Base-by-base conservation (phyloP, 2,113 vertebrate genomes). In the Pogonocichla stellata region DNA sequence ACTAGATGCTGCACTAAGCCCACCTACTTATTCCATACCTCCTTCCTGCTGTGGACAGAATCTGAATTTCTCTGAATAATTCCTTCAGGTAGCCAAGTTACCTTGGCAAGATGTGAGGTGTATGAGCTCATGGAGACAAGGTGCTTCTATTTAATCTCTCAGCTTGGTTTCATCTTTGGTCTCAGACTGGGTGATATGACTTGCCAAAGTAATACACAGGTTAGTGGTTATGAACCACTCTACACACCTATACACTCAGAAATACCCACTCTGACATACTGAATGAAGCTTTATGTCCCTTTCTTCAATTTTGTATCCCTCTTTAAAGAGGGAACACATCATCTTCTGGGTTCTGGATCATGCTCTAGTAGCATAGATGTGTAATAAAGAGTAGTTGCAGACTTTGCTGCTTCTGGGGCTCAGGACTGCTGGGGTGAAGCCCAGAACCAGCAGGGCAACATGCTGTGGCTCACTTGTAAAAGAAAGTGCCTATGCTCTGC, bases 1-100 rank as follows among this genome's bases (percentile, higher is more conserved):
- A 96, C 96, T 97, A 97, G 96, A 96, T 97, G 96, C 72, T 96
- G 95, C 95, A 96, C 94, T 96, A 97, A 93, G 36, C 56, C 95
- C 95, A 95, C 93, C 93, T 94, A 84, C 95, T 83, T 94, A 86
- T 87, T 83, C 54, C 47, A 19, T 34, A 34, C 10, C 19, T 64
- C 19, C 54, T 36, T n/a, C 45, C 60, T 71, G 47, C 45, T 34
- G 70, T n/a, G 65, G 24, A 7, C 14, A 45, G 70, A 50, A 57
- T 10, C 50, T 18, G 53, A 14, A 28, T 6, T 73, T 34, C 31
- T 75, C 66, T 8, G 40, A 85, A 7, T 6, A 47, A 70, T 25
- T 66, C 66, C 29, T 73, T 17, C 67, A 80, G 34, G 33, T 25
- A 50, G 18, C 29, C 48, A 42, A n/a, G 33, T 40, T 62, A 42